Conservation (phyloP, 35 echinoderm and acorn worm genomes). For the Patiria miniata region DNA sequence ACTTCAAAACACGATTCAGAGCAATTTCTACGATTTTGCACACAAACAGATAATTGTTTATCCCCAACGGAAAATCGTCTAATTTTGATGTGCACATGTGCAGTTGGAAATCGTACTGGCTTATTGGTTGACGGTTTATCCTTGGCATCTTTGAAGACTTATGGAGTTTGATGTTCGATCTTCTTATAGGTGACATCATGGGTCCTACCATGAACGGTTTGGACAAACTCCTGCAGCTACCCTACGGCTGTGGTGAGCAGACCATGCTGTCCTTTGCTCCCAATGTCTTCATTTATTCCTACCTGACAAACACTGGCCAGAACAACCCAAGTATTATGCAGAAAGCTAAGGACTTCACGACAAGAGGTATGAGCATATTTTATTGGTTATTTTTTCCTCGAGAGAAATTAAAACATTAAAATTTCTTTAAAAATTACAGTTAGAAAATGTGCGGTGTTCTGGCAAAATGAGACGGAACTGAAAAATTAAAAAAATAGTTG, state of each 20-base stretch:
- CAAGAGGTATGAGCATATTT: slow-evolving; percentile 47
- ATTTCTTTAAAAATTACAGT: neutral
- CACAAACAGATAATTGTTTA: too few relatives aligned
- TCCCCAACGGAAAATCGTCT: too few relatives aligned
- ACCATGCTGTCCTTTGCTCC: slow-evolving; percentile 97
- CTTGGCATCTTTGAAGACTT: too few relatives aligned
- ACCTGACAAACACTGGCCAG: slow-evolving; percentile 59
- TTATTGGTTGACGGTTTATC: too few relatives aligned
- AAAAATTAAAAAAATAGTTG: too few relatives aligned
- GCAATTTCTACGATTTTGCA: too few relatives aligned
- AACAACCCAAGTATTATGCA: slow-evolving; percentile 63
- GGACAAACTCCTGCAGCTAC: slow-evolving; percentile 78
- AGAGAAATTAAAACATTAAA: too few relatives aligned
- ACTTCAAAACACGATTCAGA: too few relatives aligned
- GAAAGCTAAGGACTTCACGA: slow-evolving; percentile 82
- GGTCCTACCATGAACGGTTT: slow-evolving; percentile 79
- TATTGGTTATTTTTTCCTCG: neutral
- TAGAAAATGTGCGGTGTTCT: too few relatives aligned
- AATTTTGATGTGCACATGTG: too few relatives aligned
- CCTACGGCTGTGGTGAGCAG: slow-evolving; percentile 94
- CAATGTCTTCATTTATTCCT: slow-evolving; percentile 96
- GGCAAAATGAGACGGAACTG: too few relatives aligned
- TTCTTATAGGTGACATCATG: slow-evolving; percentile 85
- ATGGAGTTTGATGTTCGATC: neutral
- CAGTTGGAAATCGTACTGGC: too few relatives aligned